Conservation (phyloP, 2,113 vertebrate species). For the Cephalopterus ornatus region DNA sequence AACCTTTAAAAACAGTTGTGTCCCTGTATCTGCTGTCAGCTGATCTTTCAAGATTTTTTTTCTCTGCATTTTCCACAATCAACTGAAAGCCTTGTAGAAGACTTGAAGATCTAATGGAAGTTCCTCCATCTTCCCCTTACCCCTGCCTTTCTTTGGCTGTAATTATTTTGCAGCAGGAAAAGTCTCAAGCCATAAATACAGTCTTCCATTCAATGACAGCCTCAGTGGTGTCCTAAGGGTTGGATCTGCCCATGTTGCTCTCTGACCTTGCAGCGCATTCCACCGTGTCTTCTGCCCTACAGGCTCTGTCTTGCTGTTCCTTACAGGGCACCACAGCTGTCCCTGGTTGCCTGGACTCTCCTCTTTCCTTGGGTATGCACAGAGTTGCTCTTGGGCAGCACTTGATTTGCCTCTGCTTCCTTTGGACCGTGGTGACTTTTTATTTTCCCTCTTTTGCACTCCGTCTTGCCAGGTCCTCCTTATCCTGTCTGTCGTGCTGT, state of each 20-base stretch:
- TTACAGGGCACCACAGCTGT: not conserved
- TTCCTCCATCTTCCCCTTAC: not conserved
- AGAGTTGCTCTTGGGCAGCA: not conserved
- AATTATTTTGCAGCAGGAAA: not conserved
- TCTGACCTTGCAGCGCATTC: conserved; percentile 44
- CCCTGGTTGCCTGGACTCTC: not conserved
- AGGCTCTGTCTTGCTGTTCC: not conserved
- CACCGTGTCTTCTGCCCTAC: not conserved
- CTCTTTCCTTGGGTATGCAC: not conserved
- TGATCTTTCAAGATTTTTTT: not conserved
- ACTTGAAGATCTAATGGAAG: not conserved
- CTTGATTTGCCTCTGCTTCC: not conserved
- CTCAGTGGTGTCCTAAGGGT: not conserved
- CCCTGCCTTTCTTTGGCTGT: not conserved
- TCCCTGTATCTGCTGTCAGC: not conserved
- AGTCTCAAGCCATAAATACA: not conserved
- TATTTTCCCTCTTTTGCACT: not conserved
- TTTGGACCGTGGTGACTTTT: not conserved
- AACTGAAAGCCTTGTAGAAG: not conserved
- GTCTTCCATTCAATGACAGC: not conserved
- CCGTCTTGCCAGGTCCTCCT: not conserved
- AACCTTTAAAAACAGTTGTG: not conserved
- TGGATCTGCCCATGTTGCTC: not conserved
- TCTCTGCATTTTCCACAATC: not conserved
- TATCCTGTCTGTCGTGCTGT: not conserved